These are phyloP conservation scores for Microchrysa polita DNA, from an alignment of 2,888 invertebrate species.

Conservation along the genomic window DNA sequence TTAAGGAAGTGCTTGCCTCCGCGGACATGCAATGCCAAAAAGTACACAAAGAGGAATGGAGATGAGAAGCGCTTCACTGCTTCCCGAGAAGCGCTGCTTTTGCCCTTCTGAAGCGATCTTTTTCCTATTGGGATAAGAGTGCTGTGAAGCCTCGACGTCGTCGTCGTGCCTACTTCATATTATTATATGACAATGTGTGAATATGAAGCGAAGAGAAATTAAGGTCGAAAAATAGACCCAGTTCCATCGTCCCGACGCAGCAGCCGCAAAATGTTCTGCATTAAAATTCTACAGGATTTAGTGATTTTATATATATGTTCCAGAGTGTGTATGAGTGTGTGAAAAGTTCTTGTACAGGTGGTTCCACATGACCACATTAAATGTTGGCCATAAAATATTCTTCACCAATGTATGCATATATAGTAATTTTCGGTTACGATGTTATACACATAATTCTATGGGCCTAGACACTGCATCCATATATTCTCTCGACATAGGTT, in stretches of 20 bases:
- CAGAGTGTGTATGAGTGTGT: too few species aligned
- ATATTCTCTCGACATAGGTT: not conserved
- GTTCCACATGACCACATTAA: constrained; percentile 46
- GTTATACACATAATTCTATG: constrained; percentile 6
- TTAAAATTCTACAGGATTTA: constrained; percentile 19
- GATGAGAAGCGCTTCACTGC: too few species aligned
- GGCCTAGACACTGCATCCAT: not conserved
- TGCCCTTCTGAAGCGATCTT: too few species aligned
- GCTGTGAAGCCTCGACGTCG: too few species aligned
- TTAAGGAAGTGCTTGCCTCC: too few species aligned
- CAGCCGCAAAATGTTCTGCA: not conserved
- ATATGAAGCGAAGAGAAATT: constrained; percentile 8
- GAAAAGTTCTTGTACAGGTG: constrained; percentile 23
- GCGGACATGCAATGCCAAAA: too few species aligned
- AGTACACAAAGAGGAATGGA: too few species aligned
- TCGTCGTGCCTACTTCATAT: not conserved
- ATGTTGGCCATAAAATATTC: constrained; percentile 44
- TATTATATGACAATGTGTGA: constrained; percentile 12
- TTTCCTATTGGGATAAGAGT: too few species aligned
- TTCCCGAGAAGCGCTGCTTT: too few species aligned
- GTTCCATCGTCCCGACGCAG: not conserved
- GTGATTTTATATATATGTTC: constrained; percentile 19
- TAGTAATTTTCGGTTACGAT: constrained; percentile 32
- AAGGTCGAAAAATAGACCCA: constrained; percentile 19
- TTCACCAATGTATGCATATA: constrained; percentile 21